Percentiles rank a stretch among this genome's conserved stretches.
These are phyloP conservation scores for Lagocephalus sceleratus DNA, from an alignment of 2,797 vertebrate species.

Conservation along the genomic window DNA sequence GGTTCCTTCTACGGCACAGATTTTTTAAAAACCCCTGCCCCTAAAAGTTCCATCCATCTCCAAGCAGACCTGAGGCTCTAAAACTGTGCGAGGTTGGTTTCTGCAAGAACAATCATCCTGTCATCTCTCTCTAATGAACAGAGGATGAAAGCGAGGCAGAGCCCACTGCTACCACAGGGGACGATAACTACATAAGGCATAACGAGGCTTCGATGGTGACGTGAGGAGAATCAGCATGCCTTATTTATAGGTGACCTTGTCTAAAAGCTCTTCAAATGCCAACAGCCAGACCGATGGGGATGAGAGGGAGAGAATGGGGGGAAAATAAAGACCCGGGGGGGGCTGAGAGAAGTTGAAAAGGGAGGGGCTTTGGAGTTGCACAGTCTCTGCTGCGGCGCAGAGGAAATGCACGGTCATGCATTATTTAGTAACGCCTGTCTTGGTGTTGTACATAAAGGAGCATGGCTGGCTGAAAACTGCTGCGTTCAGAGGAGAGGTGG, in stretches of 20 bases:
- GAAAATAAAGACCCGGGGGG: slow-evolving; percentile 14
- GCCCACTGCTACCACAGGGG: slow-evolving; percentile 41
- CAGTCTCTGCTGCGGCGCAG: slow-evolving; percentile 30
- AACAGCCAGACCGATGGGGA: slow-evolving; percentile 47
- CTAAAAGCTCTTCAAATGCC: slow-evolving; percentile 68
- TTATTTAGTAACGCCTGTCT: slow-evolving; percentile 61
- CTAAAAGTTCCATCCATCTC: slow-evolving; percentile 49
- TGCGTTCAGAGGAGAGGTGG: slow-evolving; percentile 15
- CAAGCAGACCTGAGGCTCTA: slow-evolving; percentile 35
- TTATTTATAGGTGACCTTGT: slow-evolving; percentile 78
- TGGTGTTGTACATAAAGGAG: slow-evolving; percentile 55
- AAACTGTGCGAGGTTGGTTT: slow-evolving; percentile 41
- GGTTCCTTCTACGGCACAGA: slow-evolving; percentile 37
- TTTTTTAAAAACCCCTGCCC: slow-evolving; percentile 10
- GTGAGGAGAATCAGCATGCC: slow-evolving; percentile 65
- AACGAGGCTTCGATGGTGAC: slow-evolving; percentile 60
- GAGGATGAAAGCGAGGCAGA: slow-evolving; percentile 42
- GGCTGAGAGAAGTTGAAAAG: slow-evolving; percentile 29
- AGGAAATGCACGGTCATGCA: slow-evolving; percentile 59
- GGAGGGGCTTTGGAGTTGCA: slow-evolving; percentile 25
- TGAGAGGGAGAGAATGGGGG: slow-evolving; percentile 13
- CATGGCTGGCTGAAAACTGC: slow-evolving; percentile 14
- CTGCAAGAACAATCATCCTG: slow-evolving; percentile 40
- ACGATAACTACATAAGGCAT: slow-evolving; percentile 45
- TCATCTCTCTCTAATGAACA: slow-evolving; percentile 57